Percentiles rank a stretch among this genome's conserved stretches.
Conservation (phyloP, 2,888 invertebrate species). For the Drosophila koepferae region DNA sequence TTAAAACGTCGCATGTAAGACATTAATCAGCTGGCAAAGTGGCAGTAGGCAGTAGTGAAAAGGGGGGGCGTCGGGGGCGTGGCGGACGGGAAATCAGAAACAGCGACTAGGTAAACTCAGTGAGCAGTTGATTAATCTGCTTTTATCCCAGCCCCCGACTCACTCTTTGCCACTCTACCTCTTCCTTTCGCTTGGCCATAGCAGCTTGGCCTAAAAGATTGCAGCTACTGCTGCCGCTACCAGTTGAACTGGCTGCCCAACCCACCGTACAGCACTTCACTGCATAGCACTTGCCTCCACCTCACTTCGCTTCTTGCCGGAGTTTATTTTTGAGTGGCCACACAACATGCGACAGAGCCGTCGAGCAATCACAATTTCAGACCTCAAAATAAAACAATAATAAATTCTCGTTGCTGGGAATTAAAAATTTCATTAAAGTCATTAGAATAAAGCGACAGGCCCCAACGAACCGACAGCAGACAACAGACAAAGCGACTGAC, state of each 20-base stretch:
- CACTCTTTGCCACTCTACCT: background rate
- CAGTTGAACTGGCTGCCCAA: conserved; percentile 51
- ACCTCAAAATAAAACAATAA: conserved; percentile 69
- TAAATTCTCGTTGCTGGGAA: conserved; percentile 83
- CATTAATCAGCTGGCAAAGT: conserved; percentile 78
- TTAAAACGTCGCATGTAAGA: conserved; percentile 81
- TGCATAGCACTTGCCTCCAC: conserved; percentile 35
- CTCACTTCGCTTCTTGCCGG: conserved; percentile 20
- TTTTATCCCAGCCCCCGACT: conserved; percentile 29
- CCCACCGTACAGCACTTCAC: conserved; percentile 35
- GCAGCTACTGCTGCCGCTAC: conserved; percentile 34
- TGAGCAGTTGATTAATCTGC: conserved; percentile 79
- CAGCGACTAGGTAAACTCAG: conserved; percentile 66
- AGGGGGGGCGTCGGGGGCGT: background rate
- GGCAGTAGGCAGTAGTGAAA: conserved; percentile 62
- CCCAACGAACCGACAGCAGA: conserved; percentile 57
- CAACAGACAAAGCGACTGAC: conserved; percentile 26
- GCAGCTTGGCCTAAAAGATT: conserved; percentile 53
- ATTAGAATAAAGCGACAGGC: conserved; percentile 73
- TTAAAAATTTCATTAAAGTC: conserved; percentile 84
- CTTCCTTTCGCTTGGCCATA: conserved; percentile 22
- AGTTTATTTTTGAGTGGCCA: conserved; percentile 80
- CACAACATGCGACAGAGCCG: conserved; percentile 64
- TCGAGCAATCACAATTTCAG: conserved; percentile 35
- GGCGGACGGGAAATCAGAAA: conserved; percentile 35